phyloP scores from a whole-genome alignment of 2,888 invertebrate genomes.

The Tanaodytes sp. region DNA sequence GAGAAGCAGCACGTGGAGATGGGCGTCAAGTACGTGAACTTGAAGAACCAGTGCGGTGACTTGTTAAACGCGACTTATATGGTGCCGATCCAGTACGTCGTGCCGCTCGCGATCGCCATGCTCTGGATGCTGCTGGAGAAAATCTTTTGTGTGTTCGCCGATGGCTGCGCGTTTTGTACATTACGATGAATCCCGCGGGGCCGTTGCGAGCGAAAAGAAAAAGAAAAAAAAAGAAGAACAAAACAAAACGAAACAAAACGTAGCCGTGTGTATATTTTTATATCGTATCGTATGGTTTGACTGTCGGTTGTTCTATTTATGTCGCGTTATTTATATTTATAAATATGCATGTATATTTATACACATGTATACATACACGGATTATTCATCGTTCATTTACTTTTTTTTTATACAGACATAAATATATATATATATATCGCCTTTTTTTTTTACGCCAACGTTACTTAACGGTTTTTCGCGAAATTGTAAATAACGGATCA shows the following conservation, averaged over 20 bases:
- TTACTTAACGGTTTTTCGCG: constrained; percentile 22
- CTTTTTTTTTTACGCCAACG: constrained; percentile 20
- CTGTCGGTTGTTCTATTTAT: too few species aligned
- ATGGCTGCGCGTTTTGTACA: constrained; percentile 23
- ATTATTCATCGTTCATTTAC: constrained; percentile 26
- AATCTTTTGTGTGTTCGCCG: constrained; percentile 63
- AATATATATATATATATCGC: constrained; percentile 13
- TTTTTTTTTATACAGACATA: constrained; percentile 24
- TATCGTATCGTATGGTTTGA: constrained; percentile 13
- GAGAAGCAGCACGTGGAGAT: constrained; percentile 78
- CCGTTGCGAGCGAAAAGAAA: neutral
- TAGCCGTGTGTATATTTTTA: constrained; percentile 36
- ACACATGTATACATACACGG: too few species aligned
- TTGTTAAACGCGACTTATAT: constrained; percentile 77
- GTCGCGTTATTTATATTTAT: too few species aligned
- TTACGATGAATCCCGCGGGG: constrained; percentile 17
- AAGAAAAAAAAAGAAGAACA: neutral
- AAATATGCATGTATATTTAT: too few species aligned
- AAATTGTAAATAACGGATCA: constrained; percentile 24
- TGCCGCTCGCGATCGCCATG: constrained; percentile 76
- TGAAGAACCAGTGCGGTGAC: constrained; percentile 77
- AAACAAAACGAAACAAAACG: too few species aligned
- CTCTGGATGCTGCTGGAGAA: constrained; percentile 77
- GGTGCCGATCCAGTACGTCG: constrained; percentile 77
- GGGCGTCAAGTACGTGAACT: constrained; percentile 76